Evolutionary conservation across 1,140 invertebrate species (phyloP), one percentile per base, ranked within the genome.

Genomic region (Pogonomyrmex californicus): DNA sequence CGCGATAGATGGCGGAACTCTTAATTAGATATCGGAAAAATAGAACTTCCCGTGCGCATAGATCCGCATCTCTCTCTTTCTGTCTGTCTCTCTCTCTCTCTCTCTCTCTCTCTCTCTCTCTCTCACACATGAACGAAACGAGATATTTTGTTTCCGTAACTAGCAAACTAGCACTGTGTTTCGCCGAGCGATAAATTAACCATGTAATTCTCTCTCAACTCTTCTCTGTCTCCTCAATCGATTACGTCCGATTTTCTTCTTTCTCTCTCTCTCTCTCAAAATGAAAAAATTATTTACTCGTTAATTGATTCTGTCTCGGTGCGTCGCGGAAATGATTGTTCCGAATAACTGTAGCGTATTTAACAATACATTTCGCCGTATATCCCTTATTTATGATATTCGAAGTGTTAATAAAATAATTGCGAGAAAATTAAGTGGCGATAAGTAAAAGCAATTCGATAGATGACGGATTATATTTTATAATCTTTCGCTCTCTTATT

Each of bases 21-120:
- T 78, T 85, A 85, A 85, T 85, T 85, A 79, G 60, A 78, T 85
- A 85, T 78, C 47, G 75, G 75, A 65, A 73, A 85, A 65, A 85
- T 78, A 78, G 47, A 85, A 79, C 47, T 65, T 78, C 17, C 23
- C 62, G 54, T 33, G 5, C 68, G 33, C 56, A 30, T 81, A 68
- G 62, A 56, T 58, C 17, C 23, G 36, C 23, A 23, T 23, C 17
- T 30, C 7, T 2, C 7, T 9, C n/a, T 56, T 14, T 54, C 51
- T 56, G 0, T 56, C 56, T 30, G 23, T 3, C 56, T 2, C 56
- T 3, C 56, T 30, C 23, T 1, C 62, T 38, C 33, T 6, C 14
- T 30, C 65, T 30, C 38, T 66, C 41, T 47, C 60, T 78, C 58
- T n/a, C 49, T 6, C 14, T 30, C 65, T 30, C 38, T 66, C 41